Evolutionary conservation across 2,888 invertebrate genomes (phyloP).

Genomic region (Ferrisia virgata): DNA sequence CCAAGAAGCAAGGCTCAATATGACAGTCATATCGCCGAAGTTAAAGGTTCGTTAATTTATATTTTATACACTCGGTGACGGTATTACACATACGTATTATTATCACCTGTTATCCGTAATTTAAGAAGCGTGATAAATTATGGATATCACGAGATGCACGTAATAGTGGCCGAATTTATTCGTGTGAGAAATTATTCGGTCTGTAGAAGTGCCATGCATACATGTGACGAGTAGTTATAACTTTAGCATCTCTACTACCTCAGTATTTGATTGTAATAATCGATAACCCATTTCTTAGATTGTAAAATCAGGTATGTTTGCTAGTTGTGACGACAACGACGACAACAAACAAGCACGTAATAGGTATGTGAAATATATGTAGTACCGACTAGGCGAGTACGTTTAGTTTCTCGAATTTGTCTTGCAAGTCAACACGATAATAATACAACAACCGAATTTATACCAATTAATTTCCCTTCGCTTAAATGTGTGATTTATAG

Average conservation of each 20-base stretch:
- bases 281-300: not conserved
- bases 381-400: no score
- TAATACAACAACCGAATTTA: not conserved
- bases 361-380: not conserved
- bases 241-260: not conserved
- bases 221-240: not conserved
- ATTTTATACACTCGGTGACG: slow-evolving; percentile 4
- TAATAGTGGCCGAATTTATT: not conserved
- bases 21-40: slow-evolving; percentile 17
- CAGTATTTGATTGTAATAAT: slow-evolving; percentile 8
- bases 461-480: not conserved
- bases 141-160: not conserved
- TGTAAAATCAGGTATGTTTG: not conserved
- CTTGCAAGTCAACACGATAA: not conserved
- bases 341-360: no score
- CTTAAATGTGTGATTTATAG: not conserved
- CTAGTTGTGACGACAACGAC: not conserved
- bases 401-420: not conserved
- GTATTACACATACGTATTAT: not conserved
- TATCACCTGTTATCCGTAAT: not conserved
- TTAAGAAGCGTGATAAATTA: not conserved
- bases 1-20: slow-evolving; percentile 16
- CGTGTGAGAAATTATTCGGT: not conserved
- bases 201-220: not conserved
- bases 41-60: slow-evolving; percentile 31